Base-by-base conservation (phyloP, 2,888 invertebrate species). In the Galerucella nymphaeae region DNA sequence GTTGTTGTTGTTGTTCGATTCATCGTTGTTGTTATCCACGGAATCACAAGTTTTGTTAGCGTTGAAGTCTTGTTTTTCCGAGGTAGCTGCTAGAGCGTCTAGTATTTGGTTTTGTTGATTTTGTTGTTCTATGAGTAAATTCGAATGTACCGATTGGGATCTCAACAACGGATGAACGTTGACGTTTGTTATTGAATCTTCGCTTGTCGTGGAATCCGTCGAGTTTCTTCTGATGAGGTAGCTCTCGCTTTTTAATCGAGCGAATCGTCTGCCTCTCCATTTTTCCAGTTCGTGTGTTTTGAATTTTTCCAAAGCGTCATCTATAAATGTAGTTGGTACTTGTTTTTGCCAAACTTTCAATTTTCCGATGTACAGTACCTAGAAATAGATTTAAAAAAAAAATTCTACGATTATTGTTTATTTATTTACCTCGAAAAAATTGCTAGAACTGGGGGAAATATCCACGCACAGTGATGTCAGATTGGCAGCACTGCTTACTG, bases 291-390 rank as follows among this genome's bases (percentile, higher is more conserved):
- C 95, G 82, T 95, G 93, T 38, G 91, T 90, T 75, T 92, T 91
- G 82, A 97, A 95, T 85, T 95, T 96, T 73, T 92, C 90, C 71
- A 97, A 87, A 1, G 97, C 95, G 84, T 97, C 96, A 83, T 98
- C 98, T 79, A 97, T 96, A 80, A 97, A 93, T 0, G 94, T 91
- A 78, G 95, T 94, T 0, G 96, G 94, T 0, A 96, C 93, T 84
- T 95, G 96, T 82, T 94, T 91, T 82, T 94, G 93, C 53, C 95
- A 94, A 79, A 96, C 94, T 78, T 94, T 92, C 63, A 96, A 96
- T 87, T 96, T 96, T 0, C 97, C 97, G 63, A 97, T 93, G 85
- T 97, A 97, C 77, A 97, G 88, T 3, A 96, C 95, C 93, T 95
- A 85, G 23, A 63, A 69, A 65, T 53, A 45, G 57, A 50, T 23